These are phyloP conservation scores for Zaprionus gabonicus DNA, from an alignment of 1,140 invertebrate genomes.

Conservation along the genomic window DNA sequence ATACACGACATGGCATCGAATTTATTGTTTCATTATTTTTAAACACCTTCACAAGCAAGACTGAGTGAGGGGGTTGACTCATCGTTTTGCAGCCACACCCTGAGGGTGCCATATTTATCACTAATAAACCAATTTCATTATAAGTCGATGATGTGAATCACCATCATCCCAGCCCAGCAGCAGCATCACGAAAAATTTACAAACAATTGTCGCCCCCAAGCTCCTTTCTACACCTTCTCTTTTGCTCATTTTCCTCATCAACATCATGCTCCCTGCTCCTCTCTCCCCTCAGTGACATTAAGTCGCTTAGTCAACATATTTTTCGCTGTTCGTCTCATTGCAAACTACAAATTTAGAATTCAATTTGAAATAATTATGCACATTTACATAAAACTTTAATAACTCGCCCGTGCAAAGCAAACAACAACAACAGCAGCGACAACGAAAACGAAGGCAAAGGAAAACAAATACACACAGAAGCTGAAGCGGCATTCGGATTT, in stretches of 20 bases:
- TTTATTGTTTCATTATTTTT: conserved; percentile 71
- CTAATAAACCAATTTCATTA: conserved; percentile 80
- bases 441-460: conserved; percentile 2
- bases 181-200: conserved; percentile 53
- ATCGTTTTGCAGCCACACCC: conserved; percentile 50
- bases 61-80: conserved; percentile 39
- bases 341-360: conserved; percentile 78
- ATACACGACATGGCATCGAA: conserved; percentile 25
- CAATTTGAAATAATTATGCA: conserved; percentile 80
- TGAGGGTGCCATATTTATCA: conserved; percentile 59
- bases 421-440: conserved; percentile 41
- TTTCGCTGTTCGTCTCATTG: conserved; percentile 67
- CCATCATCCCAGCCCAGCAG: background rate
- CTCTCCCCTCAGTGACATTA: conserved; percentile 3
- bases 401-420: conserved; percentile 59
- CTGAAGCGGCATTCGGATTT: conserved; percentile 31
- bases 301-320: conserved; percentile 52
- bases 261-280: background rate
- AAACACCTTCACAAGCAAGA: conserved; percentile 12
- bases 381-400: conserved; percentile 68
- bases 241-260: background rate
- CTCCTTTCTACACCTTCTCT: background rate
- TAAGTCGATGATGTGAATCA: conserved; percentile 71
- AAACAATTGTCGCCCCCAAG: conserved; percentile 33
- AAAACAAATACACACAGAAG: conserved; percentile 26